These are phyloP conservation scores for Kryphioiulus occultus DNA, from an alignment of 2,888 invertebrate genomes.

Conservation along the genomic window DNA sequence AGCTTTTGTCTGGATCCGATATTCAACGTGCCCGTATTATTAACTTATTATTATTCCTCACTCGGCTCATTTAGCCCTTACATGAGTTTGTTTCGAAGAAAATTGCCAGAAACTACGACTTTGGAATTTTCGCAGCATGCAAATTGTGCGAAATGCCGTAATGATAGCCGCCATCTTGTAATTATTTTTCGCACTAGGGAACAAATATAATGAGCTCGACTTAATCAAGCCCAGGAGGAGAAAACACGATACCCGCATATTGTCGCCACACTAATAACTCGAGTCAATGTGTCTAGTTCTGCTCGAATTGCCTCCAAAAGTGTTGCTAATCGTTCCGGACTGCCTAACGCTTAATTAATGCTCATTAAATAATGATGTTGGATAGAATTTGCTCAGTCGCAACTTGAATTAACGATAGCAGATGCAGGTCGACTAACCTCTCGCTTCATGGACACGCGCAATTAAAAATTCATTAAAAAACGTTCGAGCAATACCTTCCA, in stretches of 20 bases:
- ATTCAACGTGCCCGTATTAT: not conserved
- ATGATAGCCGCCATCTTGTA: slow-evolving; percentile 35
- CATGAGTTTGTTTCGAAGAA: not conserved
- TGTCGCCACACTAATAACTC: slow-evolving; percentile 14
- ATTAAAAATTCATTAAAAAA: slow-evolving; percentile 1
- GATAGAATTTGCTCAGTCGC: not conserved
- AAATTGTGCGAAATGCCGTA: not conserved
- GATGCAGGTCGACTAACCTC: not conserved
- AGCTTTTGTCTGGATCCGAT: too few species aligned
- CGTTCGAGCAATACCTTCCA: not conserved
- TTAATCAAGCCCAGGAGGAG: not conserved
- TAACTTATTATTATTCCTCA: not conserved
- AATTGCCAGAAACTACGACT: not conserved
- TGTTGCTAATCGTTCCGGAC: slow-evolving; percentile 31
- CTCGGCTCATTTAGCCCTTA: too few species aligned
- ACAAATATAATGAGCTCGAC: slow-evolving; percentile 33
- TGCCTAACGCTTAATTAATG: slow-evolving; percentile 40
- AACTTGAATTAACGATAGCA: slow-evolving; percentile 1
- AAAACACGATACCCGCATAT: not conserved
- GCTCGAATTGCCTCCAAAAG: slow-evolving; percentile 33
- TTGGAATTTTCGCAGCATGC: not conserved
- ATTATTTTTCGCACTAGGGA: not conserved
- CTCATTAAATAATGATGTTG: slow-evolving; percentile 20
- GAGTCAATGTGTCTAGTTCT: not conserved
- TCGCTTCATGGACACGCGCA: not conserved